Conservation (phyloP, 1,140 invertebrate genomes). For the Danaus plexippus region DNA sequence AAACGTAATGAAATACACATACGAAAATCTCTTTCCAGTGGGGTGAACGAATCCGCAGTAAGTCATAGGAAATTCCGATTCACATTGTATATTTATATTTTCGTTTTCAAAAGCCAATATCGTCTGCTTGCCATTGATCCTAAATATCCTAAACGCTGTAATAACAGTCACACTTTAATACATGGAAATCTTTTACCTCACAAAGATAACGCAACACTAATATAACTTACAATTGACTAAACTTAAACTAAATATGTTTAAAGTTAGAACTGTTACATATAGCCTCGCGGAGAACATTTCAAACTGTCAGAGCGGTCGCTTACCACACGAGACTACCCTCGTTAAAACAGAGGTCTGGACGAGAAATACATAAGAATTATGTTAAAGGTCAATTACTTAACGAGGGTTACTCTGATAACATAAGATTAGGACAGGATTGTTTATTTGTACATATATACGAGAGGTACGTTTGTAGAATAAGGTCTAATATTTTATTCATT, state of each 20-base stretch:
- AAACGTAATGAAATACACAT: constrained; percentile 26
- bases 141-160: constrained; percentile 47
- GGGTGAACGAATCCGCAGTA: constrained; percentile 61
- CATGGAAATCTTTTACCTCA: too few relatives aligned
- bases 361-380: too few relatives aligned
- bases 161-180: constrained; percentile 11
- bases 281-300: constrained; percentile 14
- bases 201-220: too few relatives aligned
- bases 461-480: too few relatives aligned
- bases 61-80: constrained; percentile 44
- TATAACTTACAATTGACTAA: neutral
- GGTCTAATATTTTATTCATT: too few relatives aligned
- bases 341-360: too few relatives aligned
- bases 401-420: too few relatives aligned
- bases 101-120: constrained; percentile 54
- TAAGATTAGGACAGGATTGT: neutral
- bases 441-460: too few relatives aligned
- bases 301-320: constrained; percentile 8
- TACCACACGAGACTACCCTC: constrained; percentile 23
- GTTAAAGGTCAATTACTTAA: too few relatives aligned
- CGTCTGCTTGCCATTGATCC: constrained; percentile 39
- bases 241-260: constrained; percentile 14
- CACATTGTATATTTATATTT: constrained; percentile 45
- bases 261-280: constrained; percentile 3
- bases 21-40: constrained; percentile 53